These are phyloP conservation scores for Parapristionchus giblindavisi DNA, from an alignment of 2,888 invertebrate genomes.

Conservation along the genomic window DNA sequence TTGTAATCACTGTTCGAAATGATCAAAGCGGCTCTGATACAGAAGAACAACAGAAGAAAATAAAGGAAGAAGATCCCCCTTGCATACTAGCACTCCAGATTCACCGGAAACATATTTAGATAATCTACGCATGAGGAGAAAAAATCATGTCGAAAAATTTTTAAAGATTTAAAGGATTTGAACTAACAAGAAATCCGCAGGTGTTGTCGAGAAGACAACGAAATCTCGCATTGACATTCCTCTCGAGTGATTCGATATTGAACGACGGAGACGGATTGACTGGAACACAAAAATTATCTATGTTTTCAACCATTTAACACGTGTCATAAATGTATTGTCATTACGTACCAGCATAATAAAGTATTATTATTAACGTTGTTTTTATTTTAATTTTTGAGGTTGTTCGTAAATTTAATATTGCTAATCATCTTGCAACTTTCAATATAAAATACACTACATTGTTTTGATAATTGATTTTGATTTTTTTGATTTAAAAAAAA, in stretches of 20 bases:
- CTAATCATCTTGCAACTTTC: no score
- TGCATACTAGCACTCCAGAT: neutral
- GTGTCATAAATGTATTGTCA: no score
- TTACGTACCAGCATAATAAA: no score
- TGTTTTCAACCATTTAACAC: neutral
- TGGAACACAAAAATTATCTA: neutral
- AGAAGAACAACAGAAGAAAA: no score
- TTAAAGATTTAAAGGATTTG: no score
- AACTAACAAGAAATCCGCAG: constrained; percentile 93
- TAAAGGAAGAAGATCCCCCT: neutral
- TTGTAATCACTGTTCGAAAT: no score
- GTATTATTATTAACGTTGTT: no score
- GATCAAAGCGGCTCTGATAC: no score
- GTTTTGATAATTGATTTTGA: no score
- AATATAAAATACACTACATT: no score
- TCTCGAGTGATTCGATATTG: constrained; percentile 76
- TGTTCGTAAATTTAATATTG: no score
- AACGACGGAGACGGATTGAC: constrained; percentile 17
- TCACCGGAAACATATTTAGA: neutral
- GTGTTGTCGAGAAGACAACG: constrained; percentile 98
- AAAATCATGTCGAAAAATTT: constrained; percentile 30
- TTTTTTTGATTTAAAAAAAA: neutral
- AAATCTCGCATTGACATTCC: constrained; percentile 97
- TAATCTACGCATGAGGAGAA: neutral
- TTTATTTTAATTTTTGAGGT: no score